phyloP scores from a whole-genome alignment of 2,113 vertebrate species.

The Petaurus breviceps region DNA sequence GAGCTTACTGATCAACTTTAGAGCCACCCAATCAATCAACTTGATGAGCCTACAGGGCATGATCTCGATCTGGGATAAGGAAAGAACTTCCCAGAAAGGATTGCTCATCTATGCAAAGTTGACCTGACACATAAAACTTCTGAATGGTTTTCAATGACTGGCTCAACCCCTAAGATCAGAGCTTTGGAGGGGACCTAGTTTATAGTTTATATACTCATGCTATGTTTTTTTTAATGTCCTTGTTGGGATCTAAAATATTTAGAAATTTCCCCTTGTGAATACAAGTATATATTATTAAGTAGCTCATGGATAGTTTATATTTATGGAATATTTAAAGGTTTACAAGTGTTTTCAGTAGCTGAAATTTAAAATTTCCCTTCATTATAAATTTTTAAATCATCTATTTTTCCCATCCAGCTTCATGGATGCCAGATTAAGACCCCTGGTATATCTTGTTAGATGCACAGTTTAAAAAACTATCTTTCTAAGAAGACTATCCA shows the following conservation, averaged over 20 bases:
- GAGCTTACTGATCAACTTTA: neutral
- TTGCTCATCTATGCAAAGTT: neutral
- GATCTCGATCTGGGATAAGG: neutral
- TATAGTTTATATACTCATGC: neutral
- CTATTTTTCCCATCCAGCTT: no score
- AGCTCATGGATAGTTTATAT: neutral
- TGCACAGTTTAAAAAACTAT: no score
- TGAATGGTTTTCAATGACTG: neutral
- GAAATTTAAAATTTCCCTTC: no score
- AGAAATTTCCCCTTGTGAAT: neutral
- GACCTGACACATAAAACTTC: neutral
- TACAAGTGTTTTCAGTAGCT: neutral
- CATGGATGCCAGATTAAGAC: no score
- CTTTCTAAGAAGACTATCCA: no score
- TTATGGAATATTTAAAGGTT: neutral
- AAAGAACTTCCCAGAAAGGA: neutral
- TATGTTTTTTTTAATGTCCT: neutral
- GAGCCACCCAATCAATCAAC: neutral
- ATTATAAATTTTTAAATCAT: no score
- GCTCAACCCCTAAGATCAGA: neutral
- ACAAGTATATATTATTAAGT: neutral
- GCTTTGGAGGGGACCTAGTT: neutral
- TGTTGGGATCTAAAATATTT: neutral
- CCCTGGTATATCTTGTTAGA: no score
- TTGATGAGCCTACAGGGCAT: neutral